Conservation (phyloP, 2,797 vertebrate genomes). For the Micropoecilia bifurca region DNA sequence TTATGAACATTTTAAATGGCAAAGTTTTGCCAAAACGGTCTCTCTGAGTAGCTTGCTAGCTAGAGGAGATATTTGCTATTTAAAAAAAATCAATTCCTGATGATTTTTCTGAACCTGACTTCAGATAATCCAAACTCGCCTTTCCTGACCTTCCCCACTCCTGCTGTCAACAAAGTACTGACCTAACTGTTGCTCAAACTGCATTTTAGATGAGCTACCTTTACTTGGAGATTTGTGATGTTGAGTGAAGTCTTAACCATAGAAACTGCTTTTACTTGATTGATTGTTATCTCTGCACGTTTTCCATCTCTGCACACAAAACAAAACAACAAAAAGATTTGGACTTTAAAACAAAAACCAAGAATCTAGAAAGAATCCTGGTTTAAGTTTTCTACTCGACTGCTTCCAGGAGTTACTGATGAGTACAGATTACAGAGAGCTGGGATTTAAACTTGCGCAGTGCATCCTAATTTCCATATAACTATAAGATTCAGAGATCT, state of each 20-base stretch:
- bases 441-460: background rate
- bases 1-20: background rate
- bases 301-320: background rate
- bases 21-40: background rate
- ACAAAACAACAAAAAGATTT: background rate
- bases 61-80: background rate
- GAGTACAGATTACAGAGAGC: background rate
- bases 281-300: background rate
- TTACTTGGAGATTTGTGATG: background rate
- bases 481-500: background rate
- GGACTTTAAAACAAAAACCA: background rate
- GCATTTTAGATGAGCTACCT: background rate
- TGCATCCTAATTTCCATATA: background rate
- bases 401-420: background rate
- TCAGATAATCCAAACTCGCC: background rate
- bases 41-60: background rate
- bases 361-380: background rate
- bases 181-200: background rate
- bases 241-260: background rate
- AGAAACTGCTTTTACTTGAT: background rate
- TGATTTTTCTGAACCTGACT: background rate
- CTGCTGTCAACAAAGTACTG: background rate
- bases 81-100: background rate
- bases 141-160: background rate
- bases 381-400: background rate